Conservation (phyloP, 2,113 vertebrate species). For the Zapus hudsonius region DNA sequence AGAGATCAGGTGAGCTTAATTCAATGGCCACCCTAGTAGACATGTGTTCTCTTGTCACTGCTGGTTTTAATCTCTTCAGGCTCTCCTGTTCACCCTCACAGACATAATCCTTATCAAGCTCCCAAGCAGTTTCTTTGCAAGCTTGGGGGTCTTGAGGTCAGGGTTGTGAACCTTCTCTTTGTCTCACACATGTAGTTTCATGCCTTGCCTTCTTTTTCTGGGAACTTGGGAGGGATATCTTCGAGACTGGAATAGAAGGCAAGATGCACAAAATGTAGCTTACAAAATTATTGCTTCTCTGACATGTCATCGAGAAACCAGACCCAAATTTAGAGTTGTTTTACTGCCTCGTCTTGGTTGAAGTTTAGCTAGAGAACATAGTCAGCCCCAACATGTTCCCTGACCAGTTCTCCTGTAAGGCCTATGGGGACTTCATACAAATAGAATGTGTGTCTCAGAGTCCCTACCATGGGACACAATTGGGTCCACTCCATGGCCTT, state of each 20-base stretch:
- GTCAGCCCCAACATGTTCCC: background rate
- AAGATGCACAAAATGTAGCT: constrained; percentile 14
- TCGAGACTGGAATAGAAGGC: background rate
- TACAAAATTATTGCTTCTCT: constrained; percentile 39
- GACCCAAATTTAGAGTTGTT: background rate
- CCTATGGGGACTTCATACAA: constrained; percentile 37
- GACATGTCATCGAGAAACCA: background rate
- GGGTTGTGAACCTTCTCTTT: background rate
- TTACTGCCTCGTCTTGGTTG: background rate
- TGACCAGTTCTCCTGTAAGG: constrained; percentile 15
- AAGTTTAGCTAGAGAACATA: constrained; percentile 31
- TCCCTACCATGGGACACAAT: background rate
- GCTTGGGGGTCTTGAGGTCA: background rate
- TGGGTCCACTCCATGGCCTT: background rate
- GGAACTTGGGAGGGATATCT: background rate
- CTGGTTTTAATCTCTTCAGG: background rate
- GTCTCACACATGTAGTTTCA: background rate
- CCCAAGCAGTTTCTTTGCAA: background rate
- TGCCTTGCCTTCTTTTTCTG: background rate
- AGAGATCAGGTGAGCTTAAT: background rate
- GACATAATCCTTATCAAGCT: background rate
- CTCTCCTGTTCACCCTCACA: background rate
- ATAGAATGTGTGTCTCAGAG: constrained; percentile 46
- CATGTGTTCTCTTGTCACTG: background rate
- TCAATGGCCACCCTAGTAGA: background rate